Percentiles rank a stretch among this genome's conserved stretches.
Conservation (phyloP, 2,888 invertebrate genomes). For the Iselma pallidipennis region DNA sequence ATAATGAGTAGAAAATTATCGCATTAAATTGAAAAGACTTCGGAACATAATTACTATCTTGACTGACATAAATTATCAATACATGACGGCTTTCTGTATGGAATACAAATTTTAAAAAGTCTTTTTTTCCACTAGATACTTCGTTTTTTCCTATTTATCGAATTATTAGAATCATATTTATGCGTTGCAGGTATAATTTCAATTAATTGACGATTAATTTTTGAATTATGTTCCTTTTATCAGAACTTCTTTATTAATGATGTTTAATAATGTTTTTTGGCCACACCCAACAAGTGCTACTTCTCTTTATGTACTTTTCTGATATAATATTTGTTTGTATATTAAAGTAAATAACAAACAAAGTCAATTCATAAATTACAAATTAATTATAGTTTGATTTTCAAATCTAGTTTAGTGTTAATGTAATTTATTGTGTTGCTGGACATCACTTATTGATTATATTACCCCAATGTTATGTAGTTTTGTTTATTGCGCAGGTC, state of each 20-base stretch:
- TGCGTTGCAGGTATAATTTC: too few species aligned
- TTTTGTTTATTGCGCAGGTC: slow-evolving; percentile 34
- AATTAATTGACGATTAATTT: too few species aligned
- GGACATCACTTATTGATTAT: slow-evolving; percentile 47
- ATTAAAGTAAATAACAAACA: too few species aligned
- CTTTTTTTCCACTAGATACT: too few species aligned
- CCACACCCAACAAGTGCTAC: not conserved
- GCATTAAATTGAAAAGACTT: not conserved
- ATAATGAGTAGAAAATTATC: not conserved
- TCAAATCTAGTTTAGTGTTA: slow-evolving; percentile 51
- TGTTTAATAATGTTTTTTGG: not conserved
- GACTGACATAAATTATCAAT: too few species aligned
- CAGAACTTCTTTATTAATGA: not conserved
- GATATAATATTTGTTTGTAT: not conserved
- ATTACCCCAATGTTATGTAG: slow-evolving; percentile 26
- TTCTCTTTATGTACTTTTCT: not conserved
- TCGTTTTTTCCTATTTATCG: too few species aligned
- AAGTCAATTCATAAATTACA: slow-evolving; percentile 23
- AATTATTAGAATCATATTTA: too few species aligned
- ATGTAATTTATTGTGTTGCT: slow-evolving; percentile 47
- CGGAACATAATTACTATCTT: not conserved
- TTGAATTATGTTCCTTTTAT: too few species aligned
- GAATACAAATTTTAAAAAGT: too few species aligned
- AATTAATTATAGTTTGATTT: slow-evolving; percentile 45
- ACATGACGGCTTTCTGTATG: not conserved